Conservation (phyloP, 2,113 vertebrate species). For the Brachypodius melanocephalos region DNA sequence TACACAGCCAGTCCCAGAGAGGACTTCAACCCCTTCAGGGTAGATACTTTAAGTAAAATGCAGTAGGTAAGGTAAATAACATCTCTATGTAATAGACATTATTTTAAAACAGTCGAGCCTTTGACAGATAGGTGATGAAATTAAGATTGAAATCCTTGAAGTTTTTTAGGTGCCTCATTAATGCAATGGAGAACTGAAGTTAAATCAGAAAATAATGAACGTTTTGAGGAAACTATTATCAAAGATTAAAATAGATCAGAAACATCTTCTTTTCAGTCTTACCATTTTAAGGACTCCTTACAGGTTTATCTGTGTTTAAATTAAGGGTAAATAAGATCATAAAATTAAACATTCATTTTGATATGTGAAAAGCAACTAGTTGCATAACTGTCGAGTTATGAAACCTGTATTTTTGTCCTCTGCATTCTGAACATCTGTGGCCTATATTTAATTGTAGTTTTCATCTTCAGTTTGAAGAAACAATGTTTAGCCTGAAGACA, state of each 20-base stretch:
- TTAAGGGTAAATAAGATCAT: neutral
- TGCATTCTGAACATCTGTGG: constrained; percentile 65
- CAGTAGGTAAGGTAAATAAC: neutral
- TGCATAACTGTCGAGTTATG: constrained; percentile 54
- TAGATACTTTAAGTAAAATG: neutral
- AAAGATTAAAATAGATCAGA: neutral
- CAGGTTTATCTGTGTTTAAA: neutral
- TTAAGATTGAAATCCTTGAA: neutral
- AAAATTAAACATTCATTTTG: constrained; percentile 31
- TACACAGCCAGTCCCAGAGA: neutral
- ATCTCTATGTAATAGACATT: neutral
- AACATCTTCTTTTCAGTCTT: neutral
- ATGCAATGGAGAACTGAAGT: neutral
- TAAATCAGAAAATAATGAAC: neutral
- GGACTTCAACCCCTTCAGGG: neutral
- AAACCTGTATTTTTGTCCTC: constrained; percentile 63
- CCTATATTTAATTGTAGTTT: constrained; percentile 66
- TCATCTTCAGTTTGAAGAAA: constrained; percentile 52
- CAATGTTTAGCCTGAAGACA: constrained; percentile 61
- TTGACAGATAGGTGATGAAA: neutral
- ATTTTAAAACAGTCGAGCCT: neutral
- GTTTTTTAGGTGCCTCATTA: neutral
- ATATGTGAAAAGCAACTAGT: constrained; percentile 60
- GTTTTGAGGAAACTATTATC: neutral
- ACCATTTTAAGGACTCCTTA: neutral